Percentiles rank a stretch among this genome's conserved stretches.
Evolutionary conservation across 30 jellyfish, hydroid and myxozoan species (phyloP).

Genomic region (Chrysaora quinquecirrha): DNA sequence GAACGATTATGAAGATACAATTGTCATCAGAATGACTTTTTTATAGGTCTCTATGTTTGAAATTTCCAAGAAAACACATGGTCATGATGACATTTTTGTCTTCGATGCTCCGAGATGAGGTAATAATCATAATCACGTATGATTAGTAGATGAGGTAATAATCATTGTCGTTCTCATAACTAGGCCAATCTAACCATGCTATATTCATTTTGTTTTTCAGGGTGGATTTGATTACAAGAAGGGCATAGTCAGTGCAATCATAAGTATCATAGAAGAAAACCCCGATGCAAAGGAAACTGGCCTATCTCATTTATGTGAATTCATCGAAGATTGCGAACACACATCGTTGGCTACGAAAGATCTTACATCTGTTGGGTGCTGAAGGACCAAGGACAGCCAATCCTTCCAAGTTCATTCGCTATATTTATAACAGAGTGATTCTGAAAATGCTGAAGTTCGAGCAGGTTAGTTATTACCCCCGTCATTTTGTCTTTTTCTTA

Average conservation of each 20-base stretch:
- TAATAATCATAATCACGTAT: constrained; percentile 15
- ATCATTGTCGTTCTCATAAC: too few species aligned
- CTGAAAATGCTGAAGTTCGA: constrained; percentile 96
- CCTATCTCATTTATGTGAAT: constrained; percentile 93
- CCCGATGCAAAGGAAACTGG: constrained; percentile 98
- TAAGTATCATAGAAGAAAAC: constrained; percentile 95
- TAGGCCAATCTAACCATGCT: too few species aligned
- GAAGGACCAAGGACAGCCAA: constrained; percentile 92
- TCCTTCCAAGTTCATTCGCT: constrained; percentile 97
- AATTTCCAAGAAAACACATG: constrained; percentile 96
- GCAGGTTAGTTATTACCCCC: constrained; percentile 87
- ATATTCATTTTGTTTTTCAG: constrained; percentile 23
- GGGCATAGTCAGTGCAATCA: constrained; percentile 91
- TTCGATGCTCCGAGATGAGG: constrained; percentile 99
- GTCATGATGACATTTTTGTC: constrained; percentile 95
- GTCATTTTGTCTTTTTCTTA: too few species aligned
- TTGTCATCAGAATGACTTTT: too few species aligned
- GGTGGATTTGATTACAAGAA: constrained; percentile 99
- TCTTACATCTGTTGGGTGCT: constrained; percentile 87
- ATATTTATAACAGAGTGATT: constrained; percentile 92
- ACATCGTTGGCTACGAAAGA: constrained; percentile 84
- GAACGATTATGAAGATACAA: too few species aligned
- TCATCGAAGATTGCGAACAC: constrained; percentile 99
- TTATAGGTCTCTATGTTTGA: constrained; percentile 86
- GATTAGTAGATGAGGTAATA: too few species aligned